These are phyloP conservation scores for Nephotettix cincticeps DNA, from an alignment of 1,140 invertebrate species.

Conservation along the genomic window DNA sequence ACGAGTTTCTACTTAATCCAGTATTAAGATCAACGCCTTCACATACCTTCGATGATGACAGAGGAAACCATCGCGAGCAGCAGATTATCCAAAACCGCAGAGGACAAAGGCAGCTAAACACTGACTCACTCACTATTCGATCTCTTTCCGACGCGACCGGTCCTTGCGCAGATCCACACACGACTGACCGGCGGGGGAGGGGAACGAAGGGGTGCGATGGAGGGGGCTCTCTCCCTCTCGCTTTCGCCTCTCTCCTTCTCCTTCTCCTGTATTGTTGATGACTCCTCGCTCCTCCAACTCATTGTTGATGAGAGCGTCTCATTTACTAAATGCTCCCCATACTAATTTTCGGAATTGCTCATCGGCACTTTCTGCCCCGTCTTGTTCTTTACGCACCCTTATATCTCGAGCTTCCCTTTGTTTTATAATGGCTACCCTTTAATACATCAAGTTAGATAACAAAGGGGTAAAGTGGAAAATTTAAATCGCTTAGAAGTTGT, in stretches of 20 bases:
- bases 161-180: not conserved
- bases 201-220: not conserved
- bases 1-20: too few relatives aligned
- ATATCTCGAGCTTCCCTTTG: too few relatives aligned
- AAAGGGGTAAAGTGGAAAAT: too few relatives aligned
- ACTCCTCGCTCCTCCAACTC: not conserved
- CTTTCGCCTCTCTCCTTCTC: not conserved
- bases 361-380: not conserved
- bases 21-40: too few relatives aligned
- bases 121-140: conserved; percentile 6
- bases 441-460: too few relatives aligned
- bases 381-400: too few relatives aligned
- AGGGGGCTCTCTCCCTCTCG: not conserved
- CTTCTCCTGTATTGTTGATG: conserved; percentile 12
- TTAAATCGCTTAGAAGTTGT: too few relatives aligned
- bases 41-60: not conserved
- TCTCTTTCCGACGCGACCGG: not conserved
- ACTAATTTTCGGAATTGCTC: not conserved
- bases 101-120: conserved; percentile 8
- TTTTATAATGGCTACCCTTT: too few relatives aligned
- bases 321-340: conserved; percentile 1
- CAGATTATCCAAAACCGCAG: not conserved
- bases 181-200: not conserved
- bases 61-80: not conserved
- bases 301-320: conserved; percentile 12